Percentiles rank a stretch among this genome's conserved stretches.
phyloP scores from a whole-genome alignment of 2,888 invertebrate species.

The Microctonus aethiopoides region DNA sequence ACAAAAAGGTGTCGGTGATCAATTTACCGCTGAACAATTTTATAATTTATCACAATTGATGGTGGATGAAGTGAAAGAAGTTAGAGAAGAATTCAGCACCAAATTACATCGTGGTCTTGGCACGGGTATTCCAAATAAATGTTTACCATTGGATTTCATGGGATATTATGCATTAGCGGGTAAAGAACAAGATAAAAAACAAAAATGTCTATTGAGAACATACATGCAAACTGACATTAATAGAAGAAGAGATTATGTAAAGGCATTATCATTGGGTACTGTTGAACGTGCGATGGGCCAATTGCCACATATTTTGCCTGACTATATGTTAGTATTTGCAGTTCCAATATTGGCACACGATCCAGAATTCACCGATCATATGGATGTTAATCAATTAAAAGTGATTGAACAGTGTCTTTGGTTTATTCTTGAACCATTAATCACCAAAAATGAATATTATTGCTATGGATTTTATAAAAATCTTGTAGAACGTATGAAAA shows the following conservation, averaged over 20 bases:
- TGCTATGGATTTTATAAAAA: slow-evolving; percentile 95
- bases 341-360: slow-evolving; percentile 96
- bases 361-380: slow-evolving; percentile 81
- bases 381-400: slow-evolving; percentile 82
- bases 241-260: slow-evolving; percentile 90
- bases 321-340: slow-evolving; percentile 97
- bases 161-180: slow-evolving; percentile 93
- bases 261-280: slow-evolving; percentile 81
- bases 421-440: slow-evolving; percentile 94
- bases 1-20: slow-evolving; percentile 95
- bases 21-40: slow-evolving; percentile 94
- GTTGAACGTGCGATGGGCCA: slow-evolving; percentile 70
- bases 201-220: slow-evolving; percentile 77
- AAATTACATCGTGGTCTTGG: slow-evolving; percentile 92
- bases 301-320: slow-evolving; percentile 90
- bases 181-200: slow-evolving; percentile 85
- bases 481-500: slow-evolving; percentile 93
- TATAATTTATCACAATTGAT: slow-evolving; percentile 92
- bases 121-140: slow-evolving; percentile 87
- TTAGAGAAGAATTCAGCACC: slow-evolving; percentile 86
- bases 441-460: slow-evolving; percentile 93
- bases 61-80: slow-evolving; percentile 87
- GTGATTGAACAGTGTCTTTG: slow-evolving; percentile 88
- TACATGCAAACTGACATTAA: slow-evolving; percentile 90
- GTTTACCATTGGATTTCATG: slow-evolving; percentile 96